Base-by-base conservation (phyloP, 2,113 vertebrate species). In the Greenwoodochromis staneri region DNA sequence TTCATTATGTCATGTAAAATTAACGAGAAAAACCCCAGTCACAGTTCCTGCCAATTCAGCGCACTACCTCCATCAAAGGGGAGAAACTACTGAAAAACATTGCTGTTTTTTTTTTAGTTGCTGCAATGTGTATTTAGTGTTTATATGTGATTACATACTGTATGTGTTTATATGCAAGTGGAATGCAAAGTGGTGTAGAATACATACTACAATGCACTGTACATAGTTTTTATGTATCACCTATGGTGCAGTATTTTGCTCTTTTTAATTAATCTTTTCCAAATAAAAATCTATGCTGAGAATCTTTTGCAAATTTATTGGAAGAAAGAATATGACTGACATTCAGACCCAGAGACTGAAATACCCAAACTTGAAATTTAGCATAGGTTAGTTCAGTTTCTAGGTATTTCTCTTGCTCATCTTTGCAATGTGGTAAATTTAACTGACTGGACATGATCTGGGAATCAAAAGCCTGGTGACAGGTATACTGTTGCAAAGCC, bases 1-100 rank as follows among this genome's bases (percentile, higher is more conserved):
- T 90, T 88, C 80, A 87, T 93, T 89, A 81, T 93, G 80, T 87
- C 86, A 81, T 88, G 87, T 85, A 88, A 92, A 90, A 91, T 90
- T 92, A 93, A 91, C 34, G 5, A 93, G 82, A 21, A 85, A 83
- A 84, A 80, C 63, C 61, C 51, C 53, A 91, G 85, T 87, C 82
- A 49, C 83, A 88, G 89, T 66, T 69, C 53, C 83, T 90, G 88
- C 91, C 85, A 89, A 82, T 86, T 88, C 80, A 85, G 80, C 57
- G 66, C 57, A 73, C n/a, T 71, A 66, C 10, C 17, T 51, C 80
- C 47, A 55, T 88, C 81, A 63, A 51, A 7, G 12, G 38, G 53
- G 66, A 54, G 45, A 61, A 54, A 31, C 21, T 3, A 40, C 51
- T 9, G 16, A 54, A 55, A 63, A 84, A 63, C 4, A 42, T 3